Conservation (phyloP, 1,140 invertebrate species). For the Helicoverpa armigera region DNA sequence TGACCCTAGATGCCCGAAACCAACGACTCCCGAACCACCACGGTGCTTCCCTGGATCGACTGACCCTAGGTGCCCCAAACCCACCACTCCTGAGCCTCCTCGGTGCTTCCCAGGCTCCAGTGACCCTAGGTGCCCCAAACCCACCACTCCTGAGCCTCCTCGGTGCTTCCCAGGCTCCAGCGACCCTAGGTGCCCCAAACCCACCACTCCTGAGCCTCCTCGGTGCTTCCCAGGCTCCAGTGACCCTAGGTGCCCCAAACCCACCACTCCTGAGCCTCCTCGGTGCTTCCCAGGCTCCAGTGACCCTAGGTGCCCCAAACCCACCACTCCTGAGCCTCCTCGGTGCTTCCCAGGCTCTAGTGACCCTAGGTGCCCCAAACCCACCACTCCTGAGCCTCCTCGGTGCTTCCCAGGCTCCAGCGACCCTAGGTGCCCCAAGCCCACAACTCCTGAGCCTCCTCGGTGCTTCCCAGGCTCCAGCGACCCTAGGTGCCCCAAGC, state of each 20-base stretch:
- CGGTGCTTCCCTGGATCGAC: conserved; percentile 74
- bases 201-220: conserved; percentile 55
- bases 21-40: conserved; percentile 60
- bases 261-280: conserved; percentile 57
- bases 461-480: conserved; percentile 25
- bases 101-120: conserved; percentile 74
- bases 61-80: conserved; percentile 78
- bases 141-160: conserved; percentile 56
- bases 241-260: conserved; percentile 71
- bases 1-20: conserved; percentile 76
- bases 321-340: conserved; percentile 61
- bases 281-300: conserved; percentile 81
- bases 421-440: conserved; percentile 46
- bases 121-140: conserved; percentile 78
- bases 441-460: conserved; percentile 30
- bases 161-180: conserved; percentile 62
- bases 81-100: conserved; percentile 60
- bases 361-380: conserved; percentile 77
- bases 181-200: conserved; percentile 72
- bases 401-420: conserved; percentile 35
- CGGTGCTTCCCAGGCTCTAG: conserved; percentile 49
- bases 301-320: conserved; percentile 77
- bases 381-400: conserved; percentile 55
- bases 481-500: conserved; percentile 39
- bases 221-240: conserved; percentile 62